Evolutionary conservation across 2,888 invertebrate species (phyloP), one percentile per base, ranked within the genome.

Genomic region (Phengaris arion): DNA sequence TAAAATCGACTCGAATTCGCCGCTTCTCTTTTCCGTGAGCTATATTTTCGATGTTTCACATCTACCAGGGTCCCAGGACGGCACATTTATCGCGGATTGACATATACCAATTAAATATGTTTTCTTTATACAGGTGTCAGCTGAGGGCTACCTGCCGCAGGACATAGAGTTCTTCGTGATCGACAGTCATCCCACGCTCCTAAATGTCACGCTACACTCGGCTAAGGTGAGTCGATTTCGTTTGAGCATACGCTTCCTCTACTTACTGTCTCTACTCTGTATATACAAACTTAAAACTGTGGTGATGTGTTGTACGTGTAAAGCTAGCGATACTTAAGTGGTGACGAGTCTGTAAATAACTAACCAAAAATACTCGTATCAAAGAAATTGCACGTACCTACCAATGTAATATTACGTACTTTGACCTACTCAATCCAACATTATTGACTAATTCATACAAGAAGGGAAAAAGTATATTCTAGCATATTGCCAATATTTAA

Each of bases 91-190:
- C 1, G 3, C 0, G 6, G 4, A 48, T 48, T 48, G 48, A 2
- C 35, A 35, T 35, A 35, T 35, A 9, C 22, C 22, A 22, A 22
- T 22, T 35, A 35, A 35, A 35, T 35, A 57, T 15, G 12, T 4
- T 68, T 64, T n/a, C 54, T 48, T 57, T 15, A 35, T 9, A 22
- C 84, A 98, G 97, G 96, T 97, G 13, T 96, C 96, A 83, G 97
- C 97, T 52, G 97, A 97, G 83, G 97, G 97, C 64, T 98, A 96
- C 85, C 94, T 96, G 68, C 97, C 98, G 0, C 95, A 96, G 82
- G 97, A 98, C 87, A 94, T 97, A 48, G 97, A 98, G 85, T 97
- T 98, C 85, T 96, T 96, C 89, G 97, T 98, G 9, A 96, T 97
- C 73, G 97, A 98, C 80, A 96, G 96, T 82, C 97, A 97, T 88